phyloP scores from a whole-genome alignment of 2,113 vertebrate genomes.

The Vombatus ursinus region DNA sequence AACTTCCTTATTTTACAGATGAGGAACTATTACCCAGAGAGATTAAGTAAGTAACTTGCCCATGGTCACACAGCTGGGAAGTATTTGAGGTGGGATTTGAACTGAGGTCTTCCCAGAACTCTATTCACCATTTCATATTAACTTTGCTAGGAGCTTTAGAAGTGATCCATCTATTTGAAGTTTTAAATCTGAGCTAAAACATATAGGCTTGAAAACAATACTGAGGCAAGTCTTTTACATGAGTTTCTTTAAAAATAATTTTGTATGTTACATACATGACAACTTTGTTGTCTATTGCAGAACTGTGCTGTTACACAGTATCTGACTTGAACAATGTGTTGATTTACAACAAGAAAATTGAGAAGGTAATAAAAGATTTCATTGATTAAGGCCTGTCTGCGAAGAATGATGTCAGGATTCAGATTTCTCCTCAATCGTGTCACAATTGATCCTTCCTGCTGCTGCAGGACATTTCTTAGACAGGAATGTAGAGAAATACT shows the following conservation, averaged over 20 bases:
- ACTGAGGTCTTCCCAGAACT: not conserved
- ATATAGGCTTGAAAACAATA: not conserved
- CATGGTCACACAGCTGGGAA: not conserved
- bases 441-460: constrained; percentile 36
- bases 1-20: not conserved
- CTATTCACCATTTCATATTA: not conserved
- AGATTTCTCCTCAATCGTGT: constrained; percentile 27
- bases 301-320: constrained; percentile 43
- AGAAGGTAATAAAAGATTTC: constrained; percentile 36
- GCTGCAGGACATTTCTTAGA: constrained; percentile 33
- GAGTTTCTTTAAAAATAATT: not conserved
- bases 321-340: constrained; percentile 48
- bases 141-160: not conserved
- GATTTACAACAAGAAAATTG: constrained; percentile 57
- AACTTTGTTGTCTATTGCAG: constrained; percentile 38
- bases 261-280: constrained; percentile 22
- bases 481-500: constrained; percentile 30
- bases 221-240: not conserved
- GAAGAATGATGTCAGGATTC: constrained; percentile 16
- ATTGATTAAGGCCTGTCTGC: constrained; percentile 21
- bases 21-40: not conserved
- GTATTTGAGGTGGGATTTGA: not conserved
- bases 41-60: not conserved
- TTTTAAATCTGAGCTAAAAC: not conserved
- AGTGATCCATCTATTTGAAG: not conserved